These are phyloP conservation scores for Phalacrocorax aristotelis DNA, from an alignment of 2,113 vertebrate species.

Conservation along the genomic window DNA sequence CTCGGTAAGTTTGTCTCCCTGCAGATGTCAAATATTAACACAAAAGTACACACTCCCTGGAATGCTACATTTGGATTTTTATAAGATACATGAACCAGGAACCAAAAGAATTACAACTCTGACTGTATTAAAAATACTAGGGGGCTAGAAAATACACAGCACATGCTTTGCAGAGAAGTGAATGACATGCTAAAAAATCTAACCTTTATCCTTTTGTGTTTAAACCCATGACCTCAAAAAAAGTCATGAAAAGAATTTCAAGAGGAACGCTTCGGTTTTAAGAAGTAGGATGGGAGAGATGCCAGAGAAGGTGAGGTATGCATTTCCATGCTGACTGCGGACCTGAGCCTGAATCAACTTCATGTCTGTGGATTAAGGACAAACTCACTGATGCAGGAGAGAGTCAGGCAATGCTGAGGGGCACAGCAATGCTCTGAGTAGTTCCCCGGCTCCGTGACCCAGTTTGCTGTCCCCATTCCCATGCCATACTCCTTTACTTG, in stretches of 20 bases:
- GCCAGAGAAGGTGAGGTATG: background rate
- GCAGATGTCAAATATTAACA: slow-evolving; percentile 27
- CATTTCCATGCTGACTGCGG: background rate
- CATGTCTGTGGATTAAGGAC: background rate
- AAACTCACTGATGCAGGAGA: background rate
- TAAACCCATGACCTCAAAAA: background rate
- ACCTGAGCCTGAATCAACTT: rapidly evolving
- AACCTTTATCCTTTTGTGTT: background rate
- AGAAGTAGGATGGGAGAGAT: background rate
- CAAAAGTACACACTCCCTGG: background rate
- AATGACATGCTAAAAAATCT: background rate
- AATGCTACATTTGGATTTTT: slow-evolving; percentile 3
- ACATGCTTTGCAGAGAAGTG: background rate
- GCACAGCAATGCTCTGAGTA: background rate
- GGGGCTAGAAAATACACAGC: background rate
- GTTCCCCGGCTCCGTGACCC: background rate
- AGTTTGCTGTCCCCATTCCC: background rate
- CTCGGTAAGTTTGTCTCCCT: background rate
- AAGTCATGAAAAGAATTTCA: background rate
- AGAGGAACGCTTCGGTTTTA: background rate
- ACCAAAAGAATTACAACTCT: background rate
- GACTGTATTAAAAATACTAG: background rate
- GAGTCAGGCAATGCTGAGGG: background rate
- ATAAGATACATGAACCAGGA: background rate
- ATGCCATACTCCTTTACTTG: background rate